Base-by-base conservation (phyloP, 2,113 vertebrate species). In the Fulmarus glacialis region DNA sequence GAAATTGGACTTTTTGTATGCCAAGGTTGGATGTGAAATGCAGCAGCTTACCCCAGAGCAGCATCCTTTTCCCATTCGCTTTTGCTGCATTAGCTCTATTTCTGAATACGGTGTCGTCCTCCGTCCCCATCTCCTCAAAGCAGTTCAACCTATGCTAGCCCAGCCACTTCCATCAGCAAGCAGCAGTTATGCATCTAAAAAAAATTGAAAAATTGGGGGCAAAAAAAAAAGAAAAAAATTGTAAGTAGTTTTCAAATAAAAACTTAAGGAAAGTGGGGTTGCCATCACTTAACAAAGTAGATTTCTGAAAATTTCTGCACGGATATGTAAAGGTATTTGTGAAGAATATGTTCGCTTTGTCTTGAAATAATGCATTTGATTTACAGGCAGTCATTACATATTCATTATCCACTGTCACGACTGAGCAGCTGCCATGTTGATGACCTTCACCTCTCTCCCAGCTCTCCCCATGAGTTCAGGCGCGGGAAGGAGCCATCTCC, bases 81-180 rank as follows among this genome's bases (percentile, higher is more conserved):
- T 74, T 47, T 60, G 45, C 62, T 32, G 7, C 4, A 0, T 45
- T 52, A 24, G 16, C 43, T 71, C 29, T 47, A 3, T 40, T 85
- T 68, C 81, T 18, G 12, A 56, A n/a, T 20, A 38, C 1, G 2
- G 18, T 8, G 17, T 15, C 1, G 0, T 52, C 27, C 26, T 45
- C 23, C 17, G 30, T 64, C 29, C 20, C 11, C 20, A 19, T 16
- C 29, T 93, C 11, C 38, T 29, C 23, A 56, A 0, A 89, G 40
- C 63, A 60, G 29, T 50, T 81, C 64, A 60, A 13, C 30, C 26
- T 73, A 1, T 70, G 43, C 30, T 50, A 20, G 48, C 64, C 15
- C 32, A 60, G 20, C 18, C n/a, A 27, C 34, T 47, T 78, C 24
- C 48, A 52, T 52, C n/a, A 75, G 62, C 75, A 89, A 91, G 82